Percentiles rank a stretch among this genome's conserved stretches.
These are phyloP conservation scores for Bruchidius siliquastri DNA, from an alignment of 2,888 invertebrate species.

Conservation along the genomic window DNA sequence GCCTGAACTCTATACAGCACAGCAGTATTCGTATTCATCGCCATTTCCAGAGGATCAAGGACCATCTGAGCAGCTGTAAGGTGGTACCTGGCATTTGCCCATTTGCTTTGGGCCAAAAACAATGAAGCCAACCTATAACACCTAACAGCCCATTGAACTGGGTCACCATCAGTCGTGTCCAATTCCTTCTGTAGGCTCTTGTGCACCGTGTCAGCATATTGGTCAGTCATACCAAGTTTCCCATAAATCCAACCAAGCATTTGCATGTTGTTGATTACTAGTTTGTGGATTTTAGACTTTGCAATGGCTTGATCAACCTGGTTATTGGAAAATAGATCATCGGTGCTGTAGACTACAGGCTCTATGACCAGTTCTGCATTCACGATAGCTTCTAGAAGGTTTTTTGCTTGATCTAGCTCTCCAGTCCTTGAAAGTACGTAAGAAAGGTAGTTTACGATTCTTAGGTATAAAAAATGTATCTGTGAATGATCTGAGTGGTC, in stretches of 20 bases:
- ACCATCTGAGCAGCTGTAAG: constrained; percentile 59
- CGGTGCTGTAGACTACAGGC: constrained; percentile 44
- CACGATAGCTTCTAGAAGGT: constrained; percentile 52
- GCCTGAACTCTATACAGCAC: constrained; percentile 34
- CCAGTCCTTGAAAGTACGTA: constrained; percentile 55
- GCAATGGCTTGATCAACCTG: constrained; percentile 36
- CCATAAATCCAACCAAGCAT: constrained; percentile 60
- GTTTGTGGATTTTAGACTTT: constrained; percentile 46
- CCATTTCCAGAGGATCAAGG: constrained; percentile 53
- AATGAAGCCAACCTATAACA: constrained; percentile 49
- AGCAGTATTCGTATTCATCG: constrained; percentile 34
- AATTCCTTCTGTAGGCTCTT: constrained; percentile 54
- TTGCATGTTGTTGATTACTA: constrained; percentile 58
- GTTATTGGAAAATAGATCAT: constrained; percentile 50
- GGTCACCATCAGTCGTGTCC: constrained; percentile 55
- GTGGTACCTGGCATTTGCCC: constrained; percentile 54
- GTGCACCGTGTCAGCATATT: constrained; percentile 55
- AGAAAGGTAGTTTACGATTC: constrained; percentile 56
- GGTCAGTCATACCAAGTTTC: constrained; percentile 51
- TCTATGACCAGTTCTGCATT: constrained; percentile 26
- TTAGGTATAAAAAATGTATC: constrained; percentile 50
- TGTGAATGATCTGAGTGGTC: constrained; percentile 30
- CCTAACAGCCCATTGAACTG: constrained; percentile 55
- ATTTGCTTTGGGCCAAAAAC: constrained; percentile 50
- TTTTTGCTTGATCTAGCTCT: constrained; percentile 48